phyloP scores from a whole-genome alignment of 2,888 invertebrate genomes.

The Salticus scenicus region DNA sequence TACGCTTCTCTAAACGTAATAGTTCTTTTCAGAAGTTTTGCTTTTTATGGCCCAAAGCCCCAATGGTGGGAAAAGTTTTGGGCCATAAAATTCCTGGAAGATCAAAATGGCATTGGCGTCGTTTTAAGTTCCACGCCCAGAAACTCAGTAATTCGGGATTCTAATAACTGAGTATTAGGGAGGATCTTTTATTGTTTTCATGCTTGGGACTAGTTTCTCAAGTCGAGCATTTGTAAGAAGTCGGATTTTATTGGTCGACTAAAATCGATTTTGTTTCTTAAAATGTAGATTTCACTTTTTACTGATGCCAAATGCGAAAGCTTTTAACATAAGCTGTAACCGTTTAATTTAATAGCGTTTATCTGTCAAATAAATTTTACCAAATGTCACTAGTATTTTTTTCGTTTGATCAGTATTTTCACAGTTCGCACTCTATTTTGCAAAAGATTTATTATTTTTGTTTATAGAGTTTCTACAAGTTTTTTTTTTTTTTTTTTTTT shows the following conservation, averaged over 20 bases:
- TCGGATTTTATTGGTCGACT: not conserved
- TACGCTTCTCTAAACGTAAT: constrained; percentile 53
- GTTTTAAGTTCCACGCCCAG: constrained; percentile 41
- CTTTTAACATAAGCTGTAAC: too few relatives aligned
- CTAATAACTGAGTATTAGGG: constrained; percentile 21
- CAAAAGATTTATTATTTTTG: too few relatives aligned
- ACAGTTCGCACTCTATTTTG: too few relatives aligned
- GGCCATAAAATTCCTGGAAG: constrained; percentile 59
- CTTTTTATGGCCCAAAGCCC: constrained; percentile 56
- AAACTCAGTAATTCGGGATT: constrained; percentile 39
- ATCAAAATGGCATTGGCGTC: constrained; percentile 44
- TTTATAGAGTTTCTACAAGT: too few relatives aligned
- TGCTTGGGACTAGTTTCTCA: not conserved
- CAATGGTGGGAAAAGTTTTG: constrained; percentile 54
- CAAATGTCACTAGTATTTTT: too few relatives aligned
- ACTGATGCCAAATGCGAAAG: too few relatives aligned
- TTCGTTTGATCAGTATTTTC: too few relatives aligned
- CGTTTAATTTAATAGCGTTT: too few relatives aligned
- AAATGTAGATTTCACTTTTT: too few relatives aligned
- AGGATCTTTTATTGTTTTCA: not conserved
- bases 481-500: too few relatives aligned
- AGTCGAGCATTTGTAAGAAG: not conserved
- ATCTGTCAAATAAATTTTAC: too few relatives aligned
- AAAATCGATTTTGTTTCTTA: not conserved
- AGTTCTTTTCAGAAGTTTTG: constrained; percentile 61